These are phyloP conservation scores for Porites lutea DNA, from an alignment of 64 coral and sea anemone genomes.

Conservation along the genomic window DNA sequence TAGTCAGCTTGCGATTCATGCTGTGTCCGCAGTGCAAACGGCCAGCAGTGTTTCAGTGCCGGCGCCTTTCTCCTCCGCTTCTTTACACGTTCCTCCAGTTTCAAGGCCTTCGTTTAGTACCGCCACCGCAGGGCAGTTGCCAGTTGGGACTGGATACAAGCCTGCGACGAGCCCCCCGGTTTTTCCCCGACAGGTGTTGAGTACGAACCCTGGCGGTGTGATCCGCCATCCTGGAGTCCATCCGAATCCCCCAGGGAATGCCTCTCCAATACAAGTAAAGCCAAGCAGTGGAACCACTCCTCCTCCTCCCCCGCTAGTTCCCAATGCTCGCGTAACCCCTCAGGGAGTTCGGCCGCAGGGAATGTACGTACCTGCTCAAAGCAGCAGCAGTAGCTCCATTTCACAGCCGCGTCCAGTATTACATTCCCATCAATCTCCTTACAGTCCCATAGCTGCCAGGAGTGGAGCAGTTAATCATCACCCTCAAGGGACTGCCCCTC, in stretches of 20 bases:
- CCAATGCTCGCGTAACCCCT: constrained; percentile 2
- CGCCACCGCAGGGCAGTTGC: constrained; percentile 10
- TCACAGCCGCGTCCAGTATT: constrained; percentile 12
- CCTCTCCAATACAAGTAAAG: constrained; percentile 60
- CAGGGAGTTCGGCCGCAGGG: constrained; percentile 10
- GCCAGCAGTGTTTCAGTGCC: constrained; percentile 23
- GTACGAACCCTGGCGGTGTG: constrained; percentile 8
- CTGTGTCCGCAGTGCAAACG: constrained; percentile 33
- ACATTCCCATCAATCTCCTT: neutral
- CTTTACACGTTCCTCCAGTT: neutral
- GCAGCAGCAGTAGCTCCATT: constrained; percentile 2
- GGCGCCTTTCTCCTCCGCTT: constrained; percentile 17
- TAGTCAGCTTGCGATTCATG: constrained; percentile 37
- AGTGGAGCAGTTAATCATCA: constrained; percentile 20
- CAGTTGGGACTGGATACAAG: neutral
- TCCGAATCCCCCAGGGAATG: neutral
- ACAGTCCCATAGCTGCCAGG: constrained; percentile 6
- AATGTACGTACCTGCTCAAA: constrained; percentile 28
- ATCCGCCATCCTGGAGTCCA: constrained; percentile 49
- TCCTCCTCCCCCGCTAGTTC: constrained; percentile 58
- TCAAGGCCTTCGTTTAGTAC: constrained; percentile 19
- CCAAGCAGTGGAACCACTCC: constrained; percentile 52
- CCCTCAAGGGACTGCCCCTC: constrained; percentile 33
- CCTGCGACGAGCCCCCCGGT: constrained; percentile 11
- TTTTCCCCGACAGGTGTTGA: constrained; percentile 25